Percentiles rank a stretch among this genome's conserved stretches.
Evolutionary conservation across 30 jellyfish, hydroid and myxozoan genomes (phyloP).

Genomic region (Catostylus mosaicus): DNA sequence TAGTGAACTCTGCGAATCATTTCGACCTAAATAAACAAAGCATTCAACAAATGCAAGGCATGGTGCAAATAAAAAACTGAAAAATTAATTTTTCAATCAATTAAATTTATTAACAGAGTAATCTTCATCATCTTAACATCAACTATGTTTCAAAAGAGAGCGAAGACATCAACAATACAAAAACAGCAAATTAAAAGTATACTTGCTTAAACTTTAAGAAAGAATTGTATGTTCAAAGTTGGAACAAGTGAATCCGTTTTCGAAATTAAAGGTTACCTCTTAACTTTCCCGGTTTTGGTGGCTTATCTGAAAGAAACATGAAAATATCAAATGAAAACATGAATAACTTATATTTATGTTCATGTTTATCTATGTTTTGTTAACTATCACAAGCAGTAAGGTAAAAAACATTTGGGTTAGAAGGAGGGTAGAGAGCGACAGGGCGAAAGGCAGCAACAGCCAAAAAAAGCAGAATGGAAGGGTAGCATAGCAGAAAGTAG

Average conservation of each 20-base stretch:
- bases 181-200: too few species aligned
- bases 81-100: neutral
- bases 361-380: neutral
- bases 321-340: neutral
- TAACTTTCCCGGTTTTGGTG: neutral
- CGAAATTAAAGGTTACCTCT: neutral
- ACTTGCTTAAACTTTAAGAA: too few species aligned
- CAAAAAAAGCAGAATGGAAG: neutral
- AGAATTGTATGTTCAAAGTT: too few species aligned
- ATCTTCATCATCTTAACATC: too few species aligned
- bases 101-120: too few species aligned
- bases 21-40: conserved; percentile 1
- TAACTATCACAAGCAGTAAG: neutral
- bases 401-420: neutral
- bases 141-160: too few species aligned
- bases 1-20: conserved; percentile 42
- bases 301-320: neutral
- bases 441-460: neutral
- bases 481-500: neutral
- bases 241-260: too few species aligned
- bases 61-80: neutral
- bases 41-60: neutral
- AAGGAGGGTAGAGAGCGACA: neutral
- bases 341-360: too few species aligned
- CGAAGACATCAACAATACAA: too few species aligned